Base-by-base conservation (phyloP, 2,888 invertebrate species). In the Antheraea assamensis region DNA sequence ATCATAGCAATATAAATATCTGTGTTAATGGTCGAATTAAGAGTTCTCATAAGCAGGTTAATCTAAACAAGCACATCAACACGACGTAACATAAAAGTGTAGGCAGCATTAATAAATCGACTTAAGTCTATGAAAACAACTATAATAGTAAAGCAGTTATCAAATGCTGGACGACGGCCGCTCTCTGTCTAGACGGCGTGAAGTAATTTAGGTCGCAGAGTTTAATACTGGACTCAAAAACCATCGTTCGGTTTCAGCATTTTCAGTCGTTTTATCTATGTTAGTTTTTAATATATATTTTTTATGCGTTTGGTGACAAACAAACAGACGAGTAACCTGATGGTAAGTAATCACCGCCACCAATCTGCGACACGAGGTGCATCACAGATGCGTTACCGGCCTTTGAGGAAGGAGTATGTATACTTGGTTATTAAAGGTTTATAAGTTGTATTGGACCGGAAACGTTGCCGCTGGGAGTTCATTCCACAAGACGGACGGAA, bases 41-140 rank as follows among this genome's bases (percentile, higher is more conserved):
- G 15, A 64, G 8, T n/a, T 64, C 17, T 30, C 15, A 0, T 17
- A 64, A 64, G 15, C 61, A 27, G 27, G 61, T 64, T 17, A 64
- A 64, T 15, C 61, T 61, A 61, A 61, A 61, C 27, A 64, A 58
- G 24, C 21, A n/a, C 24, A 64, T 64, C 61, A 30, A 64, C 30
- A 64, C 61, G 61, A 30, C 30, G 17, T 64, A 64, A 30, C 61
- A 30, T 64, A 64, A 64, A 64, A 64, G 27, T 30, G 27, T 64
- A 64, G 27, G 30, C 27, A 64, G 30, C 30, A 64, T 64, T 64
- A 30, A 64, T 64, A 64, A 30, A 27, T 64, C 27, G 61, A 30
- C 61, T 64, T 15, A 27, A 15, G 61, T 17, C 61, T 27, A 30
- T 64, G 19, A 30, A 64, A 64, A 64, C 61, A 64, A 64, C 61